Conservation (phyloP, 2,888 invertebrate genomes). For the Mystacides longicornis region DNA sequence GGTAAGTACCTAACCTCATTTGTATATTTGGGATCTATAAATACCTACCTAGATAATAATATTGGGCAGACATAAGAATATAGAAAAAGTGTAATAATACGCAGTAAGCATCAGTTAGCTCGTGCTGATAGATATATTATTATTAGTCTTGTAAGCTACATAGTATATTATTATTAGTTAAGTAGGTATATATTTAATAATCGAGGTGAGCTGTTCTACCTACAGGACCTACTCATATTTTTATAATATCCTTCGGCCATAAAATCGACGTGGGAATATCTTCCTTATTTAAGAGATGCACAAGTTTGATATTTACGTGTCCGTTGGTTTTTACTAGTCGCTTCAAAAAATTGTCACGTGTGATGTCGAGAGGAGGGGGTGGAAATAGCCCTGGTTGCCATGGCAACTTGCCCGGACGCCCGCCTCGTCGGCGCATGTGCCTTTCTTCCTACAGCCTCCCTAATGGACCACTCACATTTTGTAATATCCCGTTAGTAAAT, state of each 20-base stretch:
- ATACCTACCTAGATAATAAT: no score
- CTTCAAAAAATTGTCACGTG: slow-evolving; percentile 7
- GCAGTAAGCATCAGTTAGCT: no score
- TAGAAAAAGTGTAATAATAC: no score
- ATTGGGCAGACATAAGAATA: no score
- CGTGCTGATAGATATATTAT: no score
- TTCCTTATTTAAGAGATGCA: background rate
- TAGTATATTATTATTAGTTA: no score
- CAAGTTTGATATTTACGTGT: background rate
- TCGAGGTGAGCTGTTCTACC: background rate
- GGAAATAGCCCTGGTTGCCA: slow-evolving; percentile 11
- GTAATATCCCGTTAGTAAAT: no score
- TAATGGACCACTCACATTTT: background rate
- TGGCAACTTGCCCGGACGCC: slow-evolving; percentile 21
- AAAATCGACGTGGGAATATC: background rate
- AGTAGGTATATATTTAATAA: no score
- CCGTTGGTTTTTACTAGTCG: background rate
- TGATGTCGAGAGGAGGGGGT: slow-evolving; percentile 1
- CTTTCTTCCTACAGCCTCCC: slow-evolving; percentile 5
- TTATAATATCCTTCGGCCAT: background rate
- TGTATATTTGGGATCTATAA: no score
- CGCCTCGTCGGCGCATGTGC: slow-evolving; percentile 12
- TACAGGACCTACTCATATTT: background rate
- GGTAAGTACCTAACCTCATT: no score
- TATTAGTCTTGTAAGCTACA: no score